phyloP scores from a whole-genome alignment of 2,797 vertebrate genomes.

The Oreochromis mossambicus region DNA sequence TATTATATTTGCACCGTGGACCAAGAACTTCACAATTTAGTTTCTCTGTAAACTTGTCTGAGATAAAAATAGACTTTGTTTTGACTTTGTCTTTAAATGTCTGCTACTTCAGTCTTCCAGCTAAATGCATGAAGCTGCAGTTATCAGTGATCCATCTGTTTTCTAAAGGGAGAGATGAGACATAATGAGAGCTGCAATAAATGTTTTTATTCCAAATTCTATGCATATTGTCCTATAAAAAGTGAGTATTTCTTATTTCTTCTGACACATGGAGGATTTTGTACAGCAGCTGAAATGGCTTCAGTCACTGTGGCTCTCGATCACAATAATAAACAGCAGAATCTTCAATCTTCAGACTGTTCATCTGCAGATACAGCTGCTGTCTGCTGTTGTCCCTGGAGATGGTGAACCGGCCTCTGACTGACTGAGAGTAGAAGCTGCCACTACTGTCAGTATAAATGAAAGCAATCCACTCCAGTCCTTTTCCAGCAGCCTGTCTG shows the following conservation, averaged over 20 bases:
- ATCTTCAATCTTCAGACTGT: too few species aligned
- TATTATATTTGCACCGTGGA: not conserved
- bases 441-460: too few species aligned
- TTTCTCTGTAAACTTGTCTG: not conserved
- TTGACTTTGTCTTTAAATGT: not conserved
- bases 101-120: not conserved
- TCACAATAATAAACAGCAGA: too few species aligned
- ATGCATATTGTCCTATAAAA: not conserved
- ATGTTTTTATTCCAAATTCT: not conserved
- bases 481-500: too few species aligned
- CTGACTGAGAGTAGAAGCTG: too few species aligned
- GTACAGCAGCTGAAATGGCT: too few species aligned
- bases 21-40: not conserved
- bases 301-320: too few species aligned
- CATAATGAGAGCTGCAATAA: not conserved
- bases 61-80: not conserved
- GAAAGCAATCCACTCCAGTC: too few species aligned
- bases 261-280: not conserved
- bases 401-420: too few species aligned
- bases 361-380: too few species aligned
- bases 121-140: accelerated
- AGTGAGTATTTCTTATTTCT: not conserved
- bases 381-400: too few species aligned
- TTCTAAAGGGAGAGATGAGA: accelerated
- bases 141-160: not conserved